These are phyloP conservation scores for Tyrannus savana DNA, from an alignment of 2,113 vertebrate species.

Conservation along the genomic window DNA sequence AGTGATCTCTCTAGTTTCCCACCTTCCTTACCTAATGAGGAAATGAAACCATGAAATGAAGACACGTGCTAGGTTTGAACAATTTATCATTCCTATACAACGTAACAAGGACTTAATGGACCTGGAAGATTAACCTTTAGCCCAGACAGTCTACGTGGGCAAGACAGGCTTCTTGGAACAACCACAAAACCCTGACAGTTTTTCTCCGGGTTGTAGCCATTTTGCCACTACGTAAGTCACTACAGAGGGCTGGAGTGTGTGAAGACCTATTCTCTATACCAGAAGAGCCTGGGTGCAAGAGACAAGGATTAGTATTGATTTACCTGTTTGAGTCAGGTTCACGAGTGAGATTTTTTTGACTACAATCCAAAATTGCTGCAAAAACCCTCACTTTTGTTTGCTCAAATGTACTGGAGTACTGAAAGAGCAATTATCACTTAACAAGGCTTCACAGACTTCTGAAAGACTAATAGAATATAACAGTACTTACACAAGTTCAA, in stretches of 20 bases:
- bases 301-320: background rate
- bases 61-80: background rate
- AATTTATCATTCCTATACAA: background rate
- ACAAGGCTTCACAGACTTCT: background rate
- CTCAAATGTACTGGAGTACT: background rate
- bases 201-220: background rate
- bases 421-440: background rate
- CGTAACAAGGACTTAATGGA: background rate
- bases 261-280: background rate
- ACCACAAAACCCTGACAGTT: background rate
- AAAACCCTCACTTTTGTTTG: background rate
- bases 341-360: background rate
- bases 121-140: background rate
- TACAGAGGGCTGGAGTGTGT: background rate
- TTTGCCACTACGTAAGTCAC: background rate
- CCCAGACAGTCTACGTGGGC: background rate
- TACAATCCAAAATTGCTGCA: background rate
- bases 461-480: background rate
- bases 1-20: background rate
- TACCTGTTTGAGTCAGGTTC: background rate
- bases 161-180: background rate
- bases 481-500: constrained; percentile 89
- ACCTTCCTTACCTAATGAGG: background rate
- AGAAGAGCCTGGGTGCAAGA: background rate
- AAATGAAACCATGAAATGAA: background rate